A percentile compares a stretch with the other conserved stretches of the same genome.
phyloP scores from a whole-genome alignment of 2,797 vertebrate species.

The Semotilus atromaculatus region DNA sequence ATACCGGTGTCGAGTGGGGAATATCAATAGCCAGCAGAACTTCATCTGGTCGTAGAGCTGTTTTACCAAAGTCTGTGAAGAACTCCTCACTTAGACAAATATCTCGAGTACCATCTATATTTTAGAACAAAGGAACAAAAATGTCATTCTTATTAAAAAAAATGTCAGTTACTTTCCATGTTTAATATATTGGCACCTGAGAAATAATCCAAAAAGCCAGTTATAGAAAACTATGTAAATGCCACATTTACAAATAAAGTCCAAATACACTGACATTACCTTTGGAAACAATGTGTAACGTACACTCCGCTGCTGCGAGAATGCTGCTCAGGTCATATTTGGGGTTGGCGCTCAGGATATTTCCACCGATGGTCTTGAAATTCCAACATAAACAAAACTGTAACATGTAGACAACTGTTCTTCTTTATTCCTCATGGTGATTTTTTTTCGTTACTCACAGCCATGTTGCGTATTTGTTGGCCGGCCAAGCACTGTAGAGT shows the following conservation, averaged over 20 bases:
- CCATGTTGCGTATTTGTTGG: conserved; percentile 81
- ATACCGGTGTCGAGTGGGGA: conserved; percentile 77
- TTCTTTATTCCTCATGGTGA: neutral
- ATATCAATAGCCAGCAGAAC: conserved; percentile 78
- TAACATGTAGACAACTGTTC: neutral
- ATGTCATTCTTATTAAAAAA: neutral
- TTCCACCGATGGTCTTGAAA: conserved; percentile 81
- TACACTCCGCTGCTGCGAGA: conserved; percentile 74
- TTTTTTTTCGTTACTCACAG: conserved; percentile 67
- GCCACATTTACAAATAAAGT: neutral
- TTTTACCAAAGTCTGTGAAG: conserved; percentile 69
- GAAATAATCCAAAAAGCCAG: neutral
- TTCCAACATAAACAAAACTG: neutral
- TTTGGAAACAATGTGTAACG: conserved; percentile 74
- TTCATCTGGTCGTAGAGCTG: conserved; percentile 73
- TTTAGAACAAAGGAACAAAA: neutral
- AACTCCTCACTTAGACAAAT: conserved; percentile 74
- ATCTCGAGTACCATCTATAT: conserved; percentile 61
- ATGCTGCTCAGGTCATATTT: conserved; percentile 82
- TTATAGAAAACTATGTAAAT: neutral
- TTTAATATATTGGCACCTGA: neutral
- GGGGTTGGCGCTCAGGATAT: conserved; percentile 76
- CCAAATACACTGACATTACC: conserved; percentile 57
- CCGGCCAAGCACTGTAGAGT: conserved; percentile 75
- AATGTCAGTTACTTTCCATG: neutral